Conservation (phyloP, 2,797 vertebrate species). For the Betta splendens region DNA sequence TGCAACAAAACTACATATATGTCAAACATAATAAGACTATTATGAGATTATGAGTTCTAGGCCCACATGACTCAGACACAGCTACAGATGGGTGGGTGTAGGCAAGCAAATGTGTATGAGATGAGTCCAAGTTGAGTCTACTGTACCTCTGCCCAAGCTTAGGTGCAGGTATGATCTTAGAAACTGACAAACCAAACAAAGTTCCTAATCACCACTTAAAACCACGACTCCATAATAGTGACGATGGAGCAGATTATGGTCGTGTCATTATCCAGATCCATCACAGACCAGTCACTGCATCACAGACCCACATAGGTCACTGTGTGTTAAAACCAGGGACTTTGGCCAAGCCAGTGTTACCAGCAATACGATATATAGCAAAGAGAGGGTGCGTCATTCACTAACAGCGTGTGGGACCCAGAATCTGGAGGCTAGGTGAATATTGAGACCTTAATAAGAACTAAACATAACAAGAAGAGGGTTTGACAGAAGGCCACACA, state of each 20-base stretch:
- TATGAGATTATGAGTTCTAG: not conserved
- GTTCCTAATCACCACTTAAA: conserved; percentile 8
- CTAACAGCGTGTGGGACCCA: conserved; percentile 27
- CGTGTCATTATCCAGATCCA: conserved; percentile 47
- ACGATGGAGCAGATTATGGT: conserved; percentile 39
- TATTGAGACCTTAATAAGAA: conserved; percentile 34
- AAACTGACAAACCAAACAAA: not conserved
- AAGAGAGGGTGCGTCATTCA: conserved; percentile 61
- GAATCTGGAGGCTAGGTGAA: conserved; percentile 53
- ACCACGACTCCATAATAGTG: conserved; percentile 4
- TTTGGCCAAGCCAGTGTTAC: conserved; percentile 65
- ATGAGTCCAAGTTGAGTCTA: too few species aligned
- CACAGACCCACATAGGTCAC: conserved; percentile 53
- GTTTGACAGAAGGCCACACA: conserved; percentile 47
- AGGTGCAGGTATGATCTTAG: not conserved
- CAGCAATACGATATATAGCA: conserved; percentile 57
- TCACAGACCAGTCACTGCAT: conserved; percentile 33
- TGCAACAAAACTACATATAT: not conserved
- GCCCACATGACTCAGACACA: not conserved
- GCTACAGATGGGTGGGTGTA: not conserved
- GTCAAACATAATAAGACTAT: not conserved
- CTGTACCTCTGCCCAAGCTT: not conserved
- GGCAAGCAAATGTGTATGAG: not conserved
- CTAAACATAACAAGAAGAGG: conserved; percentile 29
- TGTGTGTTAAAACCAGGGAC: conserved; percentile 62